Evolutionary conservation across 2,797 vertebrate species (phyloP), one percentile per base, ranked within the genome.

Genomic region (Ispidina picta): DNA sequence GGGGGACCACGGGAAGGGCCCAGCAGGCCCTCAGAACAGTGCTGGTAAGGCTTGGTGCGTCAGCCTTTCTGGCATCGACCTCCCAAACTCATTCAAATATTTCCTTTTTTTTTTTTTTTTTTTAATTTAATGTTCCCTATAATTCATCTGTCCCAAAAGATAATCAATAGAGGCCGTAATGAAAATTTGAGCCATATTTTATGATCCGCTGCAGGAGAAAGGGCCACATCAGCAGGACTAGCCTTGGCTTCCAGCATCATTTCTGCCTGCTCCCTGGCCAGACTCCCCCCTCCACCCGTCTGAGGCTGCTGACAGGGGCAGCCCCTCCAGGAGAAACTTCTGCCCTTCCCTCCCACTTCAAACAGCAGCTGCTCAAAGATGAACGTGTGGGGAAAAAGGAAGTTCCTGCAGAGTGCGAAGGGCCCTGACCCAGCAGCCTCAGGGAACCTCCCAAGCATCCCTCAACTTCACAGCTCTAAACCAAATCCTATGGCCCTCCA

Each of bases 121-220:
- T 98, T 98, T 98, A 98, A 98, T 99, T 99, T 99, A 99, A 99
- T 99, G 99, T 99, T 98, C 98, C 98, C 98, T 98, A 98, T 99
- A 99, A 99, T 98, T 99, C 98, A 99, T 98, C 98, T 98, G 97
- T 98, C 98, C 98, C 99, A 99, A 99, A 99, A 99, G 98, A 98
- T 99, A 99, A 99, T 99, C 99, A 99, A 99, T 99, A 99, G 98
- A 99, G 98, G 98, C 99, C 98, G 98, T 99, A 99, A 99, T 99
- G 99, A 99, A 99, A 99, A 99, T 98, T 98, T 98, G 98, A 99
- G 98, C 98, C 98, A 98, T 99, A 99, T 99, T 99, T 99, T 99
- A 99, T 98, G 99, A 98, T 94, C 98, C 89, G 97, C 98, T 95
- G 98, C 97, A 98, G 97, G 97, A 97, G 97, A 98, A 99, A 99